Conservation (phyloP, 2,888 invertebrate genomes). For the Nomada flava region DNA sequence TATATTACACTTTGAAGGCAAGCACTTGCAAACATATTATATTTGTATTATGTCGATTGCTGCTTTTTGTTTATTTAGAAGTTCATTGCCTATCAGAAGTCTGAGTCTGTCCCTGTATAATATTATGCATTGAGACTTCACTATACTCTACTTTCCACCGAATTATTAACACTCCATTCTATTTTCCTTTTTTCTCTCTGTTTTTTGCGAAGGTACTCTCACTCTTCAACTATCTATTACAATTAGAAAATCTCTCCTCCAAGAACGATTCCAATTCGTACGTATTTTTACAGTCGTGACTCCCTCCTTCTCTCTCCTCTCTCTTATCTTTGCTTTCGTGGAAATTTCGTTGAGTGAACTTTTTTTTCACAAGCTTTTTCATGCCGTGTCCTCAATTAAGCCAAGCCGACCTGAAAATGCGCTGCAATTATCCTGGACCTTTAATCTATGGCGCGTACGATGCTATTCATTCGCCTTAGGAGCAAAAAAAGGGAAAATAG, state of each 20-base stretch:
- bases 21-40: not conserved
- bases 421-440: constrained; percentile 48
- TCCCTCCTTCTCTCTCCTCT: no score
- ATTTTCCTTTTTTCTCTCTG: no score
- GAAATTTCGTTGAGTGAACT: constrained; percentile 21
- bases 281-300: not conserved
- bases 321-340: not conserved
- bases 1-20: not conserved
- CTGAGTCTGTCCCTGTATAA: no score
- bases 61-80: not conserved
- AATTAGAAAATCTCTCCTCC: not conserved
- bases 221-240: not conserved
- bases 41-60: no score
- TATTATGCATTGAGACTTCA: no score
- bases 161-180: no score
- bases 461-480: constrained; percentile 24
- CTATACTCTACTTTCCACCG: no score
- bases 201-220: no score
- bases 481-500: not conserved
- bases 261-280: not conserved
- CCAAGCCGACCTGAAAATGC: constrained; percentile 35
- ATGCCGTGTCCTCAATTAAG: constrained; percentile 26
- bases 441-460: constrained; percentile 6
- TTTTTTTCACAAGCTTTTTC: constrained; percentile 6
- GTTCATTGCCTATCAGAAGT: not conserved